phyloP scores from a whole-genome alignment of 2,113 vertebrate species.

The Dasyurus viverrinus region DNA sequence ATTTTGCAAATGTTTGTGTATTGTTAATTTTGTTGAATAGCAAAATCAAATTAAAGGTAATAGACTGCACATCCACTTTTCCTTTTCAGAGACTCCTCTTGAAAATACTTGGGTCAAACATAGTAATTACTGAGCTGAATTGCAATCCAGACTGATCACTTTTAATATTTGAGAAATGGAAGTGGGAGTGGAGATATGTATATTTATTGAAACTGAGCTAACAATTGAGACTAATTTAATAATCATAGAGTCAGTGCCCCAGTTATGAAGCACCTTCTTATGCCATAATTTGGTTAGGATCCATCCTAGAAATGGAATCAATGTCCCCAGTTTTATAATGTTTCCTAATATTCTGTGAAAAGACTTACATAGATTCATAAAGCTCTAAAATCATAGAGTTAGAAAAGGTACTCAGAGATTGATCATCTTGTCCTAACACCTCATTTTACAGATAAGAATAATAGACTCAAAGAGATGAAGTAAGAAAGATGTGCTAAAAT shows the following conservation, averaged over 20 bases:
- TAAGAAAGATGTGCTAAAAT: neutral
- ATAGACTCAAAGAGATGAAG: neutral
- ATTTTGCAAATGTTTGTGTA: constrained; percentile 76
- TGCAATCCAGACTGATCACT: neutral
- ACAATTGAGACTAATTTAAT: neutral
- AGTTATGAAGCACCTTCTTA: neutral
- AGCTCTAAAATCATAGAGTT: neutral
- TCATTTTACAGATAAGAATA: neutral
- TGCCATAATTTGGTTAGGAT: neutral
- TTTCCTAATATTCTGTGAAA: neutral
- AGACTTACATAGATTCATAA: neutral
- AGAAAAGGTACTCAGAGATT: neutral
- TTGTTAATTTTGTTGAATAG: constrained; percentile 71
- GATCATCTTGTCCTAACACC: neutral
- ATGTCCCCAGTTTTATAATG: neutral
- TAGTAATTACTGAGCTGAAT: neutral
- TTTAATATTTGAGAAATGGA: neutral
- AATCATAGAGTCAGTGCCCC: neutral
- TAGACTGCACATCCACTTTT: neutral
- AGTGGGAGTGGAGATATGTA: neutral
- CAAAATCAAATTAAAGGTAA: constrained; percentile 68
- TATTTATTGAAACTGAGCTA: neutral
- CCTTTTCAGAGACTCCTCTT: neutral
- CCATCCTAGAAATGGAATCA: neutral
- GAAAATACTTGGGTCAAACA: neutral